Evolutionary conservation across 2,113 vertebrate genomes (phyloP).

Genomic region (Scatophagus argus): DNA sequence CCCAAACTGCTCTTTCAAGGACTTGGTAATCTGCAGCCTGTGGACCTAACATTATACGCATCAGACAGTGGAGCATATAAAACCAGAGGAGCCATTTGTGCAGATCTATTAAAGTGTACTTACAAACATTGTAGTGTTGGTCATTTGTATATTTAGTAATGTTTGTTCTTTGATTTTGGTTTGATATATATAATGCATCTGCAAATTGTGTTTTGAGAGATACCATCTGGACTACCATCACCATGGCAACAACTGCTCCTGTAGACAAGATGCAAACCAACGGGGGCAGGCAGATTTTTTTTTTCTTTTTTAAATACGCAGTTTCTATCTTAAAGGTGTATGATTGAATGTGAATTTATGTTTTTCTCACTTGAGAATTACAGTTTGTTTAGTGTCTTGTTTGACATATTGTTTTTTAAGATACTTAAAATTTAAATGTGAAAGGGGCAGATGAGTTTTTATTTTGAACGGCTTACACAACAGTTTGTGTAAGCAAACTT

Average conservation of each 20-base stretch:
- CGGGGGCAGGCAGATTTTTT: slow-evolving; percentile 5
- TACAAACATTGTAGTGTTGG: slow-evolving; percentile 6
- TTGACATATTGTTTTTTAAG: background rate
- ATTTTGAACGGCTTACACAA: slow-evolving; percentile 21
- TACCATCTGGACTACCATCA: slow-evolving; percentile 47
- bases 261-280: slow-evolving; percentile 28
- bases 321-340: background rate
- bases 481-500: background rate
- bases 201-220: slow-evolving; percentile 48
- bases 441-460: slow-evolving; percentile 2
- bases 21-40: slow-evolving; percentile 22
- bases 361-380: background rate
- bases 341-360: background rate
- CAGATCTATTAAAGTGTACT: background rate
- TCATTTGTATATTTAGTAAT: slow-evolving; percentile 1
- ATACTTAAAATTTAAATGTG: background rate
- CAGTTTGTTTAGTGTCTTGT: background rate
- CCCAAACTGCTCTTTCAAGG: slow-evolving; percentile 33
- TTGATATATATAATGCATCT: slow-evolving; percentile 42
- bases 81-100: background rate
- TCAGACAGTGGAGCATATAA: slow-evolving; percentile 15
- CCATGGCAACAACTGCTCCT: slow-evolving; percentile 66
- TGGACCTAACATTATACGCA: slow-evolving; percentile 11
- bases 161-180: slow-evolving; percentile 30
- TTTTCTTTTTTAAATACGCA: background rate